Percentiles rank a stretch among this genome's conserved stretches.
Conservation (phyloP, 2,797 vertebrate species). For the Epinephelus awoara region DNA sequence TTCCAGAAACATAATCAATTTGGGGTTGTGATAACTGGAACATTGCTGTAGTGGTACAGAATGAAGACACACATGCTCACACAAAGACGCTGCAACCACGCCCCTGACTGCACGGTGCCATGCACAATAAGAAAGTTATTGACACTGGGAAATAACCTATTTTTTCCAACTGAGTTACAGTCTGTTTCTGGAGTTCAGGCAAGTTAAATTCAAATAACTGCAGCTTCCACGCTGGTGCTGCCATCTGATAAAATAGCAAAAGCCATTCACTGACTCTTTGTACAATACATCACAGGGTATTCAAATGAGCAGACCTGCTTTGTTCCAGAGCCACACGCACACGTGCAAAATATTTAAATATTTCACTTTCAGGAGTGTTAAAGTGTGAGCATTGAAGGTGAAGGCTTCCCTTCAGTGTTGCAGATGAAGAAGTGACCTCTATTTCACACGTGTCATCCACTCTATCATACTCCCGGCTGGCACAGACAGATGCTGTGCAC, state of each 20-base stretch:
- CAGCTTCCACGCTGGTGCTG: constrained; percentile 10
- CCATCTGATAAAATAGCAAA: constrained; percentile 21
- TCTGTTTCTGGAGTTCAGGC: constrained; percentile 13
- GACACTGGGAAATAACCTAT: background rate
- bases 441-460: constrained; percentile 46
- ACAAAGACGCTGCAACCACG: background rate
- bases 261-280: constrained; percentile 5
- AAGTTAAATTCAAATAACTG: constrained; percentile 29
- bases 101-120: background rate
- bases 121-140: constrained; percentile 9
- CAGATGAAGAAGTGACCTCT: constrained; percentile 53
- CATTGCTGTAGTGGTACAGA: background rate
- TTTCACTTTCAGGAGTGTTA: constrained; percentile 15
- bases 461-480: constrained; percentile 4
- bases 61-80: background rate
- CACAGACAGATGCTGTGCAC: background rate
- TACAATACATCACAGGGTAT: constrained; percentile 21
- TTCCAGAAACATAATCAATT: background rate
- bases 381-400: constrained; percentile 1
- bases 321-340: background rate
- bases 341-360: constrained; percentile 15
- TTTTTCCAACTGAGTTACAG: background rate
- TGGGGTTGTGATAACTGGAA: constrained; percentile 8
- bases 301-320: constrained; percentile 13
- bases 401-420: constrained; percentile 24